phyloP scores from a whole-genome alignment of 2,113 vertebrate species.

The Phaethon lepturus region DNA sequence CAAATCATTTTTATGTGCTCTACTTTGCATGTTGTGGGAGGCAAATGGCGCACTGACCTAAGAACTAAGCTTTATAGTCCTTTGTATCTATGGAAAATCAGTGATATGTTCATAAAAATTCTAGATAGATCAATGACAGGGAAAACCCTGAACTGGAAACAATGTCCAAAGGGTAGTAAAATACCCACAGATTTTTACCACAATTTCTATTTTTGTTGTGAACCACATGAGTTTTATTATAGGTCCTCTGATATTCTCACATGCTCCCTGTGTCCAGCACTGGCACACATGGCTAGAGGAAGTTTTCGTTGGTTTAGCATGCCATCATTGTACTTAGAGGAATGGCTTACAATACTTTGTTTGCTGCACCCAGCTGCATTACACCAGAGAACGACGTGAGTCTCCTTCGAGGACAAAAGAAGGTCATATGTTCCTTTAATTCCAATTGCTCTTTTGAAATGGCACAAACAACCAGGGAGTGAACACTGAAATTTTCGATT shows the following conservation, averaged over 20 bases:
- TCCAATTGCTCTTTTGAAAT: background rate
- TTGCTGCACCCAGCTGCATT: background rate
- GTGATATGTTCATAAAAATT: background rate
- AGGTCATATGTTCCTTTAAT: background rate
- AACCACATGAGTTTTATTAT: background rate
- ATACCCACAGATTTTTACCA: background rate
- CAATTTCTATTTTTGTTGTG: background rate
- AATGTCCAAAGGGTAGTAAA: background rate
- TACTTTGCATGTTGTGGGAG: background rate
- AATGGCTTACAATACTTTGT: background rate
- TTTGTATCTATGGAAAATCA: background rate
- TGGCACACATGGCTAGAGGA: background rate
- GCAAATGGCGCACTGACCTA: background rate
- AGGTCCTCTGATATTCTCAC: background rate
- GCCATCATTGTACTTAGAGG: background rate
- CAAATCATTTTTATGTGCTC: background rate
- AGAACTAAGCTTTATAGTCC: background rate
- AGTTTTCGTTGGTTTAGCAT: background rate
- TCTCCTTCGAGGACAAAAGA: background rate
- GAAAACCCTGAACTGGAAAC: background rate
- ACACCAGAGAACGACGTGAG: background rate
- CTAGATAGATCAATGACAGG: background rate
- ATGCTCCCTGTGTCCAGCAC: accelerated
- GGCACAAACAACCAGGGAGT: background rate
- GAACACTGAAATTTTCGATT: background rate